phyloP scores from a whole-genome alignment of 2,888 invertebrate genomes.

The Metalampra italica region DNA sequence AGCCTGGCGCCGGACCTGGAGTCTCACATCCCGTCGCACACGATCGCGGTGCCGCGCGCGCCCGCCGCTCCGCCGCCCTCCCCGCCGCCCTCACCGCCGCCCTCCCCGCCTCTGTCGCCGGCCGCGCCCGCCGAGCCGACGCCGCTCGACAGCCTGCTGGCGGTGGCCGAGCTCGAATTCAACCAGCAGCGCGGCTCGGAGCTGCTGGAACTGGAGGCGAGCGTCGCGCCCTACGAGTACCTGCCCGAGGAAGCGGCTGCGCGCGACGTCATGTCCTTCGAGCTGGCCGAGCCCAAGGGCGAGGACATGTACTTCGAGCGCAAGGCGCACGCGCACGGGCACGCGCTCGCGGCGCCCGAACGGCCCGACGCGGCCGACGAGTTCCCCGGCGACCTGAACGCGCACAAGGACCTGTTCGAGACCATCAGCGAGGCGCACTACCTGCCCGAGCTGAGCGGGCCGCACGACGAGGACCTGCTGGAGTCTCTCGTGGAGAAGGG shows the following conservation, averaged over 20 bases:
- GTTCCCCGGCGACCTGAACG: slow-evolving; percentile 52
- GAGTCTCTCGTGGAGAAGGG: slow-evolving; percentile 81
- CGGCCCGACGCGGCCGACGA: slow-evolving; percentile 42
- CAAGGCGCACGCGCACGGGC: slow-evolving; percentile 30
- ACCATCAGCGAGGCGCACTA: slow-evolving; percentile 72
- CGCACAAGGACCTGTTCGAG: slow-evolving; percentile 68
- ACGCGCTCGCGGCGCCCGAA: slow-evolving; percentile 25
- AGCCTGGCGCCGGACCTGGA: slow-evolving; percentile 74
- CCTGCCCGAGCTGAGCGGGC: slow-evolving; percentile 61
- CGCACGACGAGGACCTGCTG: slow-evolving; percentile 75
- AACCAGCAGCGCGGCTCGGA: slow-evolving; percentile 75
- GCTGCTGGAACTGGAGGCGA: slow-evolving; percentile 44
- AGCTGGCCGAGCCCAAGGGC: slow-evolving; percentile 53
- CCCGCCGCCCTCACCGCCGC: slow-evolving; percentile 26
- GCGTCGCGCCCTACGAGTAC: slow-evolving; percentile 45
- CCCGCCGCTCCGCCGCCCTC: slow-evolving; percentile 27
- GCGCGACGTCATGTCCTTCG: slow-evolving; percentile 64
- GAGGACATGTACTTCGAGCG: slow-evolving; percentile 60
- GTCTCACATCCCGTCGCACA: slow-evolving; percentile 80
- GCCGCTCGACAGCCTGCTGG: slow-evolving; percentile 80
- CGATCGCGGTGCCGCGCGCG: slow-evolving; percentile 72
- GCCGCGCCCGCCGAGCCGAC: slow-evolving; percentile 60
- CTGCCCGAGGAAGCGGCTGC: slow-evolving; percentile 56
- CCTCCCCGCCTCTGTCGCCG: slow-evolving; percentile 37
- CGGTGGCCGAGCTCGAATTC: slow-evolving; percentile 81